A percentile compares a stretch with the other conserved stretches of the same genome.
Conservation (phyloP, 2,888 invertebrate genomes). For the Hofmannophila pseudospretella region DNA sequence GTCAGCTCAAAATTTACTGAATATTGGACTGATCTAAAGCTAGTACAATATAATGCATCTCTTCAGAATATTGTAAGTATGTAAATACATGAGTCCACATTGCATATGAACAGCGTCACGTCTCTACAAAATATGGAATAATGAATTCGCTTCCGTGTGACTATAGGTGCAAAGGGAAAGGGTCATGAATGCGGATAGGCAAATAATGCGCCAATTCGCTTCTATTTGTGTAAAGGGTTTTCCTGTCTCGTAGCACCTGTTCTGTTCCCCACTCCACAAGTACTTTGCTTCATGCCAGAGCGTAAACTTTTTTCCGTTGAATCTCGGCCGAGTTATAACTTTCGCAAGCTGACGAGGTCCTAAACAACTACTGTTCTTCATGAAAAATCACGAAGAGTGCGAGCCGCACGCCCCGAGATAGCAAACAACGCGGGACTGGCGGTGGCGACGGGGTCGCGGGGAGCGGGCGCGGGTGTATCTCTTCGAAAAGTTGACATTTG, state of each 20-base stretch:
- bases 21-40: no score
- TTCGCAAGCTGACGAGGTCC: constrained; percentile 20
- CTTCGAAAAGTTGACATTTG: constrained; percentile 69
- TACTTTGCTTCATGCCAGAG: constrained; percentile 12
- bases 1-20: no score
- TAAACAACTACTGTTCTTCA: constrained; percentile 28
- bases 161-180: constrained; percentile 3
- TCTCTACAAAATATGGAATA: no score
- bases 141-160: neutral
- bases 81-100: no score
- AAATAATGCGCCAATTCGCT: constrained; percentile 9
- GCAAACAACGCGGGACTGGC: constrained; percentile 28
- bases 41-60: no score
- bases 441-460: constrained; percentile 20
- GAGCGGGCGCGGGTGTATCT: constrained; percentile 31
- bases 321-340: constrained; percentile 15
- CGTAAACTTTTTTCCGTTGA: constrained; percentile 15
- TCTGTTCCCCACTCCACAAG: constrained; percentile 5
- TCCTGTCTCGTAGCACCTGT: constrained; percentile 9
- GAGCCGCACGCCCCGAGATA: constrained; percentile 28
- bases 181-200: constrained; percentile 10
- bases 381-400: constrained; percentile 33
- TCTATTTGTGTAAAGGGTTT: constrained; percentile 13
- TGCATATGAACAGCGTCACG: no score
- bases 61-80: no score